These are phyloP conservation scores for Erebia epiphron DNA, from an alignment of 2,888 invertebrate species.

Conservation along the genomic window DNA sequence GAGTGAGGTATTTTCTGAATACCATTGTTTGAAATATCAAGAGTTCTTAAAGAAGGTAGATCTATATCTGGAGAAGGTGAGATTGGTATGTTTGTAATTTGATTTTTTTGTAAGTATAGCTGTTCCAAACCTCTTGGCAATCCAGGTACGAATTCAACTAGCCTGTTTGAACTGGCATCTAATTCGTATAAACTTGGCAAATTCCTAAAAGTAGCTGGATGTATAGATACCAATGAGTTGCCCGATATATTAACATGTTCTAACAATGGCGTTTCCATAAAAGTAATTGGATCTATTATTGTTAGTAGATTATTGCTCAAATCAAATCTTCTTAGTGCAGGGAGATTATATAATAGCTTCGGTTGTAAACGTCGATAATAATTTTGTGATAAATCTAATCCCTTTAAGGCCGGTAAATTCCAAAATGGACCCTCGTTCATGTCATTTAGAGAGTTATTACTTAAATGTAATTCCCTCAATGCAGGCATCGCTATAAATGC, in stretches of 20 bases:
- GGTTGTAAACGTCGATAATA: constrained; percentile 88
- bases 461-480: constrained; percentile 89
- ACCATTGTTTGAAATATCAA: constrained; percentile 90
- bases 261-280: constrained; percentile 87
- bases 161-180: constrained; percentile 88
- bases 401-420: constrained; percentile 93
- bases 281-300: constrained; percentile 88
- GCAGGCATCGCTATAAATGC: constrained; percentile 93
- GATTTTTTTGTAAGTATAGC: constrained; percentile 87
- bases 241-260: constrained; percentile 91
- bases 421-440: constrained; percentile 89
- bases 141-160: constrained; percentile 90
- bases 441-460: constrained; percentile 91
- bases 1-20: constrained; percentile 87
- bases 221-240: constrained; percentile 87
- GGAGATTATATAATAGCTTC: constrained; percentile 88
- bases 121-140: constrained; percentile 90
- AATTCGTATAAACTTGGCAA: constrained; percentile 89
- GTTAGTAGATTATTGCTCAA: constrained; percentile 88
- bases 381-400: constrained; percentile 91
- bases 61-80: constrained; percentile 87
- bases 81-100: constrained; percentile 85
- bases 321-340: constrained; percentile 89
- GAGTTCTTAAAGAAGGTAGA: constrained; percentile 87
- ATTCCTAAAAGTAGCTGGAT: constrained; percentile 90